Evolutionary conservation across 2,113 vertebrate species (phyloP).

Genomic region (Laticauda colubrina): DNA sequence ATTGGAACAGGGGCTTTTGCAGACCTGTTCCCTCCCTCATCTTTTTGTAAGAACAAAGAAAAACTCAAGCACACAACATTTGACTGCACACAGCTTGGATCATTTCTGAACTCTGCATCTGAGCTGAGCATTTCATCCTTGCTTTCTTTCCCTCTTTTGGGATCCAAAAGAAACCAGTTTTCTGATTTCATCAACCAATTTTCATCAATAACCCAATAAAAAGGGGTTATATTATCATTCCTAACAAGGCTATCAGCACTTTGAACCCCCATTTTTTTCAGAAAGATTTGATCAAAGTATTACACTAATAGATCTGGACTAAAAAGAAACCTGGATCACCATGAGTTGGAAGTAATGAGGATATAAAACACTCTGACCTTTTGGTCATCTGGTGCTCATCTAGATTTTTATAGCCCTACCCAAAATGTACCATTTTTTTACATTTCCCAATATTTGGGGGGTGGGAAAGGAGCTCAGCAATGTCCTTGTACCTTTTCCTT

Average conservation of each 20-base stretch:
- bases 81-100: not conserved
- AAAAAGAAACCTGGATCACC: not conserved
- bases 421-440: not conserved
- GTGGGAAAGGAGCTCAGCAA: not conserved
- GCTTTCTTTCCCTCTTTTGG: not conserved
- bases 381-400: not conserved
- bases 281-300: not conserved
- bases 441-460: not conserved
- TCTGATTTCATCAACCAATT: not conserved
- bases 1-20: not conserved
- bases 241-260: not conserved
- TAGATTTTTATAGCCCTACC: not conserved
- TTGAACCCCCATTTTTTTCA: not conserved
- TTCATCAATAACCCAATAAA: not conserved
- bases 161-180: not conserved
- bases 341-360: not conserved
- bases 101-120: not conserved
- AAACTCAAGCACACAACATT: not conserved
- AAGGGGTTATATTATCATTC: too few species aligned
- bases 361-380: not conserved
- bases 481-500: slow-evolving; percentile 20
- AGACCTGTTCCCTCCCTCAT: not conserved
- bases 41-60: not conserved
- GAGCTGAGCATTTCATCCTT: not conserved
- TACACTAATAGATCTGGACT: not conserved